Conservation (phyloP, 1,140 invertebrate species). For the Portunus trituberculatus region DNA sequence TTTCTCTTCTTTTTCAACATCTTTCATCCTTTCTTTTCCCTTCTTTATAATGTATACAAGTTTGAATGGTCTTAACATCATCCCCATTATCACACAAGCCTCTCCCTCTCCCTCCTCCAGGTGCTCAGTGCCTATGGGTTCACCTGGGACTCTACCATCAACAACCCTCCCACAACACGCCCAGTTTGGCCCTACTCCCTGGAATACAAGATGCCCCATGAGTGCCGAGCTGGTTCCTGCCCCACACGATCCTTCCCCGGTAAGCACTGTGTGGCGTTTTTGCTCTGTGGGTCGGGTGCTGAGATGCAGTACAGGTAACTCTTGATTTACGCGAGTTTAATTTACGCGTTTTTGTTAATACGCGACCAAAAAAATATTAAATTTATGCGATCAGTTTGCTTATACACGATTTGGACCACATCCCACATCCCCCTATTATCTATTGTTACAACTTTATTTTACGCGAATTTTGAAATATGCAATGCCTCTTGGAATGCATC, state of each 20-base stretch:
- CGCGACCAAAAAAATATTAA: too few relatives aligned
- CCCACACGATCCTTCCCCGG: conserved; percentile 94
- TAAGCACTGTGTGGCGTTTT: conserved; percentile 78
- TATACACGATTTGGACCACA: too few relatives aligned
- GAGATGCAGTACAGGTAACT: too few relatives aligned
- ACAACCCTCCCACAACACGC: conserved; percentile 88
- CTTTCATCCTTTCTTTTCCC: neutral
- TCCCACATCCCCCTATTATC: too few relatives aligned
- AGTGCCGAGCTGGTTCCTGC: conserved; percentile 94
- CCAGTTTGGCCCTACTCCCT: conserved; percentile 98
- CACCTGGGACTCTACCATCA: conserved; percentile 94
- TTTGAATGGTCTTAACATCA: neutral
- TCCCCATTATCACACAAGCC: neutral
- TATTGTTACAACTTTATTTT: too few relatives aligned
- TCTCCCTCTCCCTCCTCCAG: conserved; percentile 80
- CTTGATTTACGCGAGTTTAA: too few relatives aligned
- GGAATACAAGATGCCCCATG: conserved; percentile 94
- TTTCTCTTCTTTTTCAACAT: neutral
- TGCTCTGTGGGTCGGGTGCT: too few relatives aligned
- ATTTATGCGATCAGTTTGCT: too few relatives aligned
- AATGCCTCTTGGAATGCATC: too few relatives aligned
- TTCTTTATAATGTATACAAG: too few relatives aligned
- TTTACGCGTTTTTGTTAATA: too few relatives aligned
- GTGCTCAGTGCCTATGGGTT: conserved; percentile 94
- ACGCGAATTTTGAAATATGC: too few relatives aligned